These are phyloP conservation scores for Teleiodes luculella DNA, from an alignment of 2,888 invertebrate genomes.

Conservation along the genomic window DNA sequence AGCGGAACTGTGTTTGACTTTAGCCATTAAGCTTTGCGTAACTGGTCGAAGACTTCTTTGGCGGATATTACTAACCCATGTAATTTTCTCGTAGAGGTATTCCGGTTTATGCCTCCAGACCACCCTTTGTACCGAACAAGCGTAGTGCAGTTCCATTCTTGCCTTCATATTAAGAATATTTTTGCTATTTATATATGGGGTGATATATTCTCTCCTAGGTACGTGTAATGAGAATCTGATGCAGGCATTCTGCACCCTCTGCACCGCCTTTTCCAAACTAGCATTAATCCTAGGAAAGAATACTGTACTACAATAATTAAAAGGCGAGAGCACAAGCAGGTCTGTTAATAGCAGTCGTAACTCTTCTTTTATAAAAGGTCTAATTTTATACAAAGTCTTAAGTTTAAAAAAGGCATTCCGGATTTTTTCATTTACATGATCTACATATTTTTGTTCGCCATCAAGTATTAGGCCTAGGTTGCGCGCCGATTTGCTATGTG, in stretches of 20 bases:
- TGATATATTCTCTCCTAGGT: neutral
- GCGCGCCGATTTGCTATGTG: neutral
- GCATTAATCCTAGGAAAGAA: neutral
- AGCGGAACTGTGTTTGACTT: neutral
- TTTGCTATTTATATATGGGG: neutral
- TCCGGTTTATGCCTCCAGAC: neutral
- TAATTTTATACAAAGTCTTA: slow-evolving; percentile 9
- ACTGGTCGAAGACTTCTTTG: neutral
- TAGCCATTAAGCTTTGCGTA: neutral
- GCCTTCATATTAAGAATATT: neutral
- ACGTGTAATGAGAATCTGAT: neutral
- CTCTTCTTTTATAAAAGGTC: slow-evolving; percentile 6
- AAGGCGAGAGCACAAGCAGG: slow-evolving; percentile 7
- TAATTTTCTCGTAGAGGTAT: neutral
- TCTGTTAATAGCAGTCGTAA: neutral
- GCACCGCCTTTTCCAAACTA: neutral
- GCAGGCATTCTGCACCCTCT: neutral
- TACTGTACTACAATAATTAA: slow-evolving; percentile 6
- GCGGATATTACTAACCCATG: neutral
- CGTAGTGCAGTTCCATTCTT: neutral
- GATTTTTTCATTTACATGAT: slow-evolving; percentile 2
- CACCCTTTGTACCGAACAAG: neutral
- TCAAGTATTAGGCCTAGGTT: slow-evolving; percentile 9
- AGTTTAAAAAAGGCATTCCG: slow-evolving; percentile 4
- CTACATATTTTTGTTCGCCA: slow-evolving; percentile 6